Conservation (phyloP, 2,888 invertebrate species). For the Noctua fimbriata region DNA sequence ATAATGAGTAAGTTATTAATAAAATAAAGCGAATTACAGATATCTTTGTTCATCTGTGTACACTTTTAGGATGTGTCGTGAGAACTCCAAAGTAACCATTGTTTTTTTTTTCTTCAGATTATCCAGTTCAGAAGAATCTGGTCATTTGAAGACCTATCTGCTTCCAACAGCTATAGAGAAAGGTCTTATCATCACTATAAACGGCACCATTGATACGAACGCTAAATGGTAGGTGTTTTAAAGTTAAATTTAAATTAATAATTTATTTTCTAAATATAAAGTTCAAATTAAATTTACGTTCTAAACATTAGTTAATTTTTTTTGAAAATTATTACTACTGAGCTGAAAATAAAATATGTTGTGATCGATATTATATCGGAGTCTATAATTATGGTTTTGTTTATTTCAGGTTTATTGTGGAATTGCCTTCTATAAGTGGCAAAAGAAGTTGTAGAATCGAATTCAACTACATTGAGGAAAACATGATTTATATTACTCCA, state of each 20-base stretch:
- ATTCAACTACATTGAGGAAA: conserved; percentile 44
- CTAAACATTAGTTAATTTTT: background rate
- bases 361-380: background rate
- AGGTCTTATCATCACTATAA: conserved; percentile 51
- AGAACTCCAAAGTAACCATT: conserved; percentile 22
- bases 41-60: background rate
- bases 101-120: conserved; percentile 42
- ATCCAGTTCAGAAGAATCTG: conserved; percentile 32
- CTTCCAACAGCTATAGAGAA: conserved; percentile 58
- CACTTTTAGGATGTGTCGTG: background rate
- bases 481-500: conserved; percentile 48
- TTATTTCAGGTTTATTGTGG: conserved; percentile 60
- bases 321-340: background rate
- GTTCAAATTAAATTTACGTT: background rate
- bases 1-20: conserved; percentile 59
- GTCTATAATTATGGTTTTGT: background rate
- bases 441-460: conserved; percentile 55
- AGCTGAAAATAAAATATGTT: background rate
- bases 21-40: conserved; percentile 2
- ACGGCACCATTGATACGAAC: conserved; percentile 57
- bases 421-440: conserved; percentile 44
- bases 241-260: background rate
- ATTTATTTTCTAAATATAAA: background rate
- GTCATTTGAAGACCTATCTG: conserved; percentile 22
- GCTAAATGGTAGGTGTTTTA: conserved; percentile 61